Evolutionary conservation across 2,113 vertebrate genomes (phyloP).

Genomic region (Delphinapterus leucas): DNA sequence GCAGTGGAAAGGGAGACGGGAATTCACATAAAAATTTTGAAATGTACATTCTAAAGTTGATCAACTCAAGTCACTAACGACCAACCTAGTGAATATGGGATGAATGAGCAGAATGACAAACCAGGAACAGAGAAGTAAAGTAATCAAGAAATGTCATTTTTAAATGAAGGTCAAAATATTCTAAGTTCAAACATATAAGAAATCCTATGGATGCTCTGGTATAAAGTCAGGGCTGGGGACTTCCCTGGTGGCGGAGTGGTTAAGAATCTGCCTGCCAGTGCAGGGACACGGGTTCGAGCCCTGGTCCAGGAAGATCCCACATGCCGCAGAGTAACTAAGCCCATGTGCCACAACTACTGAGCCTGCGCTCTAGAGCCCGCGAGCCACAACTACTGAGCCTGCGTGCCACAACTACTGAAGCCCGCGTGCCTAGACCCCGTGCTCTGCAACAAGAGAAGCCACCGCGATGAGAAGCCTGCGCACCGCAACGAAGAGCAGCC

Average conservation of each 20-base stretch:
- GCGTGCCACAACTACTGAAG: too few relatives aligned
- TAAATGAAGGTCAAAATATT: neutral
- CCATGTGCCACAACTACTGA: too few relatives aligned
- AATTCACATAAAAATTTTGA: neutral
- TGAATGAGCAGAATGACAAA: neutral
- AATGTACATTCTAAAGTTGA: neutral
- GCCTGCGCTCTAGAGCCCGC: too few relatives aligned
- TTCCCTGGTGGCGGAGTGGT: too few relatives aligned
- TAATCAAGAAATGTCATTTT: neutral
- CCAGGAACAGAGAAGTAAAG: neutral
- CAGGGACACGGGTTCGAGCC: too few relatives aligned
- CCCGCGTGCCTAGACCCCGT: accelerated
- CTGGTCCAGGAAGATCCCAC: too few relatives aligned
- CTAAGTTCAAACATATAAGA: slow-evolving; percentile 12
- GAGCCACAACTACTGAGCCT: too few relatives aligned
- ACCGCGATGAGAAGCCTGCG: too few relatives aligned
- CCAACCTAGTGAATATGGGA: neutral
- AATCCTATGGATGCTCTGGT: neutral
- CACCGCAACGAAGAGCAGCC: accelerated
- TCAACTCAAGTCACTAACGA: neutral
- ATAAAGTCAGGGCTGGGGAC: neutral
- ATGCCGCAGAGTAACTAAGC: too few relatives aligned
- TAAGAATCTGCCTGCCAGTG: too few relatives aligned
- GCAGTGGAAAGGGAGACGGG: neutral
- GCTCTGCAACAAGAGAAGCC: too few relatives aligned